A percentile compares a stretch with the other conserved stretches of the same genome.
Conservation (phyloP, 2,888 invertebrate species). For the Hirtodrosophila histrioides region DNA sequence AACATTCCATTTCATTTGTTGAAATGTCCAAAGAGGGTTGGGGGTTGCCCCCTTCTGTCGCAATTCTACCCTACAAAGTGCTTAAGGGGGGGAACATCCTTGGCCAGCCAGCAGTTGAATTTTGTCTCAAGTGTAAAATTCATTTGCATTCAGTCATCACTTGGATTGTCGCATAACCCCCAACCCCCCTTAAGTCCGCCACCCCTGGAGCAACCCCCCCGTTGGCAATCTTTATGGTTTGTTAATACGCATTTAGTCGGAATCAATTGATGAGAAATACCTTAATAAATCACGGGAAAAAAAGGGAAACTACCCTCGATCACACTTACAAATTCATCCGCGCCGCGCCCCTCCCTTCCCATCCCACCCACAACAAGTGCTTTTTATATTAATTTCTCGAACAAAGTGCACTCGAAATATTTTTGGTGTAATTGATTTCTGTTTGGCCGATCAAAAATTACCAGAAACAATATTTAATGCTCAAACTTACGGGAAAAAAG, state of each 20-base stretch:
- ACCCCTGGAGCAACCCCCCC: constrained; percentile 3
- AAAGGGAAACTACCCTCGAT: constrained; percentile 9
- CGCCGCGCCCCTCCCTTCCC: background rate
- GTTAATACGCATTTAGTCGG: constrained; percentile 74
- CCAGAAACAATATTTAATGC: constrained; percentile 39
- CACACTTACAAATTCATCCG: background rate
- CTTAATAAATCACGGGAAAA: constrained; percentile 60
- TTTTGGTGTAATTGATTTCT: constrained; percentile 72
- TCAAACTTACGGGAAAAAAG: constrained; percentile 24
- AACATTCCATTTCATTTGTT: constrained; percentile 77
- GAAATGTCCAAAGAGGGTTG: constrained; percentile 25
- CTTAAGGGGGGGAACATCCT: too few species aligned
- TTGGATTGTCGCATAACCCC: constrained; percentile 35
- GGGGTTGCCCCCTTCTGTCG: background rate
- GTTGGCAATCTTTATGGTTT: constrained; percentile 48
- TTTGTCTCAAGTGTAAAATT: constrained; percentile 77
- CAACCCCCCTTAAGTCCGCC: background rate
- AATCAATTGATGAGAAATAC: constrained; percentile 68
- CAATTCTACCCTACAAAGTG: too few species aligned
- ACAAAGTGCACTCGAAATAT: constrained; percentile 63
- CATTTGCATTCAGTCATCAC: constrained; percentile 68
- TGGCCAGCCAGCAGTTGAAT: constrained; percentile 30
- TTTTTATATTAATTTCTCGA: constrained; percentile 56
- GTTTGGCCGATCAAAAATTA: constrained; percentile 44
- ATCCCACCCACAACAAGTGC: constrained; percentile 20